Evolutionary conservation across 2,113 vertebrate species (phyloP).

Genomic region (Protobothrops mucrosquamatus): DNA sequence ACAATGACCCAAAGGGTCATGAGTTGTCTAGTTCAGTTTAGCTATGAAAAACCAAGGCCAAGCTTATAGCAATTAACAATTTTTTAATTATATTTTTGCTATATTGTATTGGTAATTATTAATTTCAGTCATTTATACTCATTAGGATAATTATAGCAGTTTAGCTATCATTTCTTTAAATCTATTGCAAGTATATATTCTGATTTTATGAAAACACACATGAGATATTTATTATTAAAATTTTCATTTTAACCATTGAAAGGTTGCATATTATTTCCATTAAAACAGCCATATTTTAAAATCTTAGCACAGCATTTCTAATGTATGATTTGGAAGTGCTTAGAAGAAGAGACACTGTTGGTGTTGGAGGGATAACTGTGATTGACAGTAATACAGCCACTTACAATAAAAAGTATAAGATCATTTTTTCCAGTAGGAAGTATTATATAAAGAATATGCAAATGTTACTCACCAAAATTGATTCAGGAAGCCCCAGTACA

Average conservation of each 20-base stretch:
- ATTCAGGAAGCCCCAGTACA: neutral
- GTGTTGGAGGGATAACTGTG: neutral
- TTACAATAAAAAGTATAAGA: neutral
- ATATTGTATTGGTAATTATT: neutral
- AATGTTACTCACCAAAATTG: constrained; percentile 43
- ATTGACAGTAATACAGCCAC: neutral
- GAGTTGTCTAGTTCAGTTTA: neutral
- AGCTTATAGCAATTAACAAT: neutral
- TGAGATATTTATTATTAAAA: neutral
- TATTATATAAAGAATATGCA: neutral
- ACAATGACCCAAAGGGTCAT: too few relatives aligned
- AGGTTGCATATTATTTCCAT: neutral
- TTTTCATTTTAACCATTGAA: neutral
- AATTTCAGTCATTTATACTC: neutral
- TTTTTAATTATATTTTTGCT: neutral
- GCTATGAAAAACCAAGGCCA: neutral
- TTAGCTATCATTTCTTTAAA: neutral
- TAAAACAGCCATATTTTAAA: neutral
- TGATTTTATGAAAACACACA: neutral
- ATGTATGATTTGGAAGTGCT: neutral
- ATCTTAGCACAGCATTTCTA: neutral
- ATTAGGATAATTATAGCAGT: neutral
- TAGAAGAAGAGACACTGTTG: neutral
- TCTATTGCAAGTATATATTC: neutral
- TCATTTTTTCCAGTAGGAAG: neutral